Percentiles rank a stretch among this genome's conserved stretches.
Evolutionary conservation across 2,797 vertebrate species (phyloP).

Genomic region (Muscicapa comitata): DNA sequence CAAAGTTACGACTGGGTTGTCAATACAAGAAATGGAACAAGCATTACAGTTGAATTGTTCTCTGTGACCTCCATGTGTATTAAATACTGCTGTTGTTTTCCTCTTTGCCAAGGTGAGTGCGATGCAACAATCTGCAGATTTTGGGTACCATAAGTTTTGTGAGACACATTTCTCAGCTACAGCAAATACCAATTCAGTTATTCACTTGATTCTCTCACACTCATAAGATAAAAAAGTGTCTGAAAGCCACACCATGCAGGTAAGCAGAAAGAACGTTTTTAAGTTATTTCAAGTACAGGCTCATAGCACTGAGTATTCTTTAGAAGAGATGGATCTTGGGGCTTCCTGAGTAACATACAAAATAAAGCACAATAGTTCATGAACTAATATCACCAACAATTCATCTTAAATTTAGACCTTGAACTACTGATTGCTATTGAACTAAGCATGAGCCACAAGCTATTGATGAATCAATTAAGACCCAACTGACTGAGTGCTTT

Average conservation of each 20-base stretch:
- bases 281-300: not conserved
- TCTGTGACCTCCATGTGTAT: not conserved
- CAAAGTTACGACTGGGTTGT: not conserved
- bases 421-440: not conserved
- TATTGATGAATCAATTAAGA: constrained; percentile 29
- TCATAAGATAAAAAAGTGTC: not conserved
- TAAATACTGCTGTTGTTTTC: not conserved
- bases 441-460: not conserved
- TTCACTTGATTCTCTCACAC: not conserved
- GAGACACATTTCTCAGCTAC: not conserved
- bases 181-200: not conserved
- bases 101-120: not conserved
- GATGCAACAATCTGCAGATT: not conserved
- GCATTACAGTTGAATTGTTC: not conserved
- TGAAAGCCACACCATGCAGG: not conserved
- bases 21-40: not conserved
- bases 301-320: not conserved
- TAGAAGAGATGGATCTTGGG: not conserved
- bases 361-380: not conserved
- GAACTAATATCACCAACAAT: not conserved
- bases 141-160: not conserved
- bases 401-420: not conserved
- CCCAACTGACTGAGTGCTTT: not conserved
- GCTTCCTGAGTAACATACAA: not conserved
- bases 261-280: not conserved